These are phyloP conservation scores for Triops longicaudatus DNA, from an alignment of 1,140 invertebrate species.

Conservation along the genomic window DNA sequence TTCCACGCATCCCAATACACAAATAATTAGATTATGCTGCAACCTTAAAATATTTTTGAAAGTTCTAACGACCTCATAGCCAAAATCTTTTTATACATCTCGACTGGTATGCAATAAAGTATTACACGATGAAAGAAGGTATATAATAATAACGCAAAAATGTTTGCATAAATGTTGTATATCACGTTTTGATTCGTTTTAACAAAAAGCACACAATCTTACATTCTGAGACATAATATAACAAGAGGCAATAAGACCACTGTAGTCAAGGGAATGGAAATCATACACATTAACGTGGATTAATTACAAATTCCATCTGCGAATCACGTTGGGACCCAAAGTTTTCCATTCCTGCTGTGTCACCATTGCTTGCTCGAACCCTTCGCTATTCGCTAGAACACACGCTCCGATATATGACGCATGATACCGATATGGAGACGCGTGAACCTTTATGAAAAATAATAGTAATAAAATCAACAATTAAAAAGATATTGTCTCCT, in stretches of 20 bases:
- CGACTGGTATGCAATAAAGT: too few species aligned
- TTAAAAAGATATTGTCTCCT: too few species aligned
- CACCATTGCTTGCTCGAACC: slow-evolving; percentile 44
- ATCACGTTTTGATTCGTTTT: slow-evolving; percentile 7
- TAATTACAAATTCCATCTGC: slow-evolving; percentile 27
- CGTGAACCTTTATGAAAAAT: slow-evolving; percentile 45
- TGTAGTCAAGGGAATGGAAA: not conserved
- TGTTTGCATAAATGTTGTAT: not conserved
- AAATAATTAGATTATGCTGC: too few species aligned
- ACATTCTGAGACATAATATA: not conserved
- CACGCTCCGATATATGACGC: slow-evolving; percentile 51
- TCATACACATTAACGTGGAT: not conserved
- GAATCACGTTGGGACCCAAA: slow-evolving; percentile 9
- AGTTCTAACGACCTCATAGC: too few species aligned
- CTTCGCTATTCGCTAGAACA: slow-evolving; percentile 41
- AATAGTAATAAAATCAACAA: not conserved
- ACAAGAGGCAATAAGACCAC: not conserved
- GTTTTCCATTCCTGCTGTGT: slow-evolving; percentile 36
- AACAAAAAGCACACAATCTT: not conserved
- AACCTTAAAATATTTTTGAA: too few species aligned
- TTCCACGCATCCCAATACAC: too few species aligned
- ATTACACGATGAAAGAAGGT: too few species aligned
- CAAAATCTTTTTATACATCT: too few species aligned
- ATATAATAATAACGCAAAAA: too few species aligned
- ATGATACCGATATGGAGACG: slow-evolving; percentile 50